Evolutionary conservation across 2,113 vertebrate genomes (phyloP), one percentile per base, ranked within the genome.

Genomic region (Morone chrysops): DNA sequence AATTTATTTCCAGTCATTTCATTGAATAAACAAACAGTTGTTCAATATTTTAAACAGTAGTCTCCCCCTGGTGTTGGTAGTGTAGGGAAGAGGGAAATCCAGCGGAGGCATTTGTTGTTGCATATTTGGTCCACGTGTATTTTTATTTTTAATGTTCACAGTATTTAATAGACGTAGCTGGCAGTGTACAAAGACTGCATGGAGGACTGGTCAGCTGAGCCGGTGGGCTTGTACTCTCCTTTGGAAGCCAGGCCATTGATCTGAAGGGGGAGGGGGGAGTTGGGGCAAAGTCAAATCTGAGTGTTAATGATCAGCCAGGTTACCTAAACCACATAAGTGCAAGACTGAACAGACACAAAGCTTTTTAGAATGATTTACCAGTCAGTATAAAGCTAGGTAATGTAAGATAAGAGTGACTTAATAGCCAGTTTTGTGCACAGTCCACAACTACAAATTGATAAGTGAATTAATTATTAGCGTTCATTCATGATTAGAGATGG

Each of bases 201-300:
- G 40, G 97, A 96, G 83, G 97, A 90, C 78, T 94, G 10, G 6
- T 95, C 94, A 18, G 95, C 90, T 66, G 96, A 94, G 48, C 96
- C 96, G 0, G 92, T 88, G 75, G 95, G 88, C 8, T 96, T 93
- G 75, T 99, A 99, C 87, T 98, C 95, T 81, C 98, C 98, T 92
- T 95, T 96, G 89, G 97, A 95, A 75, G 98, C 97, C 82, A 98
- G 95, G 79, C 96, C 86, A 67, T 99, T 99, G 86, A 96, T 98
- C 98, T 99, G 90, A 81, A 92, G 41, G 54, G 31, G 47, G 70
- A 63, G 6, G 51, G 48, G 10, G 40, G 16, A 20, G 13, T 83
- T 13, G 65, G 90, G 67, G 14, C 86, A 94, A 91, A 92, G 93
- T 92, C 83, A 92, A 78, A 78, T 20, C 51, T 16, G 38, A 41